These are phyloP conservation scores for Chaitophorus viminalis DNA, from an alignment of 2,888 invertebrate species.

Conservation along the genomic window DNA sequence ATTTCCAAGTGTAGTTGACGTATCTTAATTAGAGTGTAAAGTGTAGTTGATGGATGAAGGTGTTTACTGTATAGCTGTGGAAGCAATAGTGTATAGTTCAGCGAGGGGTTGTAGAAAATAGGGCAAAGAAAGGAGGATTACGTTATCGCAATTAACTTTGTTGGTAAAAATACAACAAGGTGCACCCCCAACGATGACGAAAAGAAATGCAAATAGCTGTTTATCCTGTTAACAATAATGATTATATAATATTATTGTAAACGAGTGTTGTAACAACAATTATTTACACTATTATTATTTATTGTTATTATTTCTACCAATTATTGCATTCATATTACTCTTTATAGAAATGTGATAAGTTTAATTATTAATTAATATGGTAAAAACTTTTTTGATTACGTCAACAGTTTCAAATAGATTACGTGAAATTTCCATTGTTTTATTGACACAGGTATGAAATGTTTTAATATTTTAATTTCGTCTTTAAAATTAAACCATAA, in stretches of 20 bases:
- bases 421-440: not conserved
- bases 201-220: slow-evolving; percentile 12
- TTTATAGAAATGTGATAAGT: not conserved
- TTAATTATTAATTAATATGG: not conserved
- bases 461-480: not conserved
- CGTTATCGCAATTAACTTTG: slow-evolving; percentile 2
- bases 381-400: not conserved
- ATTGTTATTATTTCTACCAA: not conserved
- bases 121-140: not conserved
- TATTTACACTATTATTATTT: not conserved
- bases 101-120: not conserved
- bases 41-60: slow-evolving; percentile 19
- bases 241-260: not conserved
- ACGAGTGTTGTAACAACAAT: not conserved
- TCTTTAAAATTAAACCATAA: too few relatives aligned
- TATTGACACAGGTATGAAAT: not conserved
- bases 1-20: slow-evolving; percentile 2
- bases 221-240: not conserved
- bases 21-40: slow-evolving; percentile 41
- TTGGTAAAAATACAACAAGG: not conserved
- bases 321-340: not conserved
- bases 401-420: not conserved
- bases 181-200: not conserved
- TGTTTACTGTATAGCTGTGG: not conserved
- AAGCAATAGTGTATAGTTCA: not conserved